A percentile compares a stretch with the other conserved stretches of the same genome.
phyloP scores from a whole-genome alignment of 2,113 vertebrate species.

The Pavo muticus region DNA sequence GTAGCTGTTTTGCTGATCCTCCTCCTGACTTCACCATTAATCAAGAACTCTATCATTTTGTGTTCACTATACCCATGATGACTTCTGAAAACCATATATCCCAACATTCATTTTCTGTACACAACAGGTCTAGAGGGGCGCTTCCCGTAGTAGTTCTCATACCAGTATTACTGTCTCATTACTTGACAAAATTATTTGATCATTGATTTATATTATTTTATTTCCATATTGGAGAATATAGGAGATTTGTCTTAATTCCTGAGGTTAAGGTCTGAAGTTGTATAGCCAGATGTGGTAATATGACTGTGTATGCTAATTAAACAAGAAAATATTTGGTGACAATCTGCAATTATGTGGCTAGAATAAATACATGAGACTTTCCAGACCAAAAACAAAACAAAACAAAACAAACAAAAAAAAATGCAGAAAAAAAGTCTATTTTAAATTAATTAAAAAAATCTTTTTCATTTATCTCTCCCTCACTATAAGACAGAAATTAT shows the following conservation, averaged over 20 bases:
- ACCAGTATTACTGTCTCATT: too few relatives aligned
- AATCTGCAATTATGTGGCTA: not conserved
- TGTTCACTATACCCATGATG: too few relatives aligned
- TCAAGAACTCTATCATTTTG: too few relatives aligned
- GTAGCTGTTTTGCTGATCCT: too few relatives aligned
- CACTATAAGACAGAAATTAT: not conserved
- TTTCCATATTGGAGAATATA: not conserved
- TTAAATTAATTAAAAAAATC: not conserved
- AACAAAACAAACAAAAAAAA: not conserved
- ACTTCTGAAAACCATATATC: too few relatives aligned
- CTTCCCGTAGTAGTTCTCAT: too few relatives aligned
- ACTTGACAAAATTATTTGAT: not conserved
- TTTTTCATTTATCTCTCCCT: not conserved
- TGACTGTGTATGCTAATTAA: not conserved
- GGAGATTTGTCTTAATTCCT: not conserved
- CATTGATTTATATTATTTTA: not conserved
- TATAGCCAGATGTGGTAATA: not conserved
- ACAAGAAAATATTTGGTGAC: not conserved
- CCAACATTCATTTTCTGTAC: too few relatives aligned
- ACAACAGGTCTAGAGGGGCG: too few relatives aligned
- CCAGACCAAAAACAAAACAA: not conserved
- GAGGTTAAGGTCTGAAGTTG: not conserved
- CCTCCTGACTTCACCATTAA: too few relatives aligned
- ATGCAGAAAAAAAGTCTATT: not conserved
- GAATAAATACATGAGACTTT: not conserved